phyloP scores from a whole-genome alignment of 2,797 vertebrate species.

The Eulemur albifrons region DNA sequence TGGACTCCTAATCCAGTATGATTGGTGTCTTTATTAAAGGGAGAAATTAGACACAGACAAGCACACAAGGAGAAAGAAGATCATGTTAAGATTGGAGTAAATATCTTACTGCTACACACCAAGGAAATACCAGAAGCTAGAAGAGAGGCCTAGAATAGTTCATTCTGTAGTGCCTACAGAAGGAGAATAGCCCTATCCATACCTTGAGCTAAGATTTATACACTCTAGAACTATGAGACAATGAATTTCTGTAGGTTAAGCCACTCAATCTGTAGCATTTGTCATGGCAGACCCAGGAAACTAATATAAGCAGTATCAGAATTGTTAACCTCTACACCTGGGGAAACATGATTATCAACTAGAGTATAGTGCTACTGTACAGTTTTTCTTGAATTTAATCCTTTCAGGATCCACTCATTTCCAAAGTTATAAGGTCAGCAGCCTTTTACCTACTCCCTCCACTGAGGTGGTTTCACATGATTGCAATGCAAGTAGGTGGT shows the following conservation, averaged over 20 bases:
- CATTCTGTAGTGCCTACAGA: neutral
- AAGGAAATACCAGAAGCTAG: too few relatives aligned
- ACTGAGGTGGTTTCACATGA: neutral
- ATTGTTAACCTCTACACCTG: neutral
- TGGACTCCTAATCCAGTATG: neutral
- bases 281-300: neutral
- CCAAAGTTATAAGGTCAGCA: neutral
- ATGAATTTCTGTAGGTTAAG: neutral
- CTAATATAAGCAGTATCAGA: neutral
- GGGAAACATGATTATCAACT: neutral
- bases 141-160: neutral
- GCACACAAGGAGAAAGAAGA: neutral
- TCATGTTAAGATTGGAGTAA: neutral
- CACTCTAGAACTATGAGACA: neutral
- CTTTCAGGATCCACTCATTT: neutral
- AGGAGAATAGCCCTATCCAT: too few relatives aligned
- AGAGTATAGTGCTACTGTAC: neutral
- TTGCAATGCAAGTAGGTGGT: neutral
- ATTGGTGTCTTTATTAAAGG: neutral
- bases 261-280: neutral
- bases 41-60: neutral
- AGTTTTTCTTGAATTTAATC: neutral
- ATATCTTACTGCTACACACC: too few relatives aligned
- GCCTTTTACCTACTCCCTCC: neutral
- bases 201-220: neutral